Base-by-base conservation (phyloP, 2,797 vertebrate genomes). In the Staurois parvus region DNA sequence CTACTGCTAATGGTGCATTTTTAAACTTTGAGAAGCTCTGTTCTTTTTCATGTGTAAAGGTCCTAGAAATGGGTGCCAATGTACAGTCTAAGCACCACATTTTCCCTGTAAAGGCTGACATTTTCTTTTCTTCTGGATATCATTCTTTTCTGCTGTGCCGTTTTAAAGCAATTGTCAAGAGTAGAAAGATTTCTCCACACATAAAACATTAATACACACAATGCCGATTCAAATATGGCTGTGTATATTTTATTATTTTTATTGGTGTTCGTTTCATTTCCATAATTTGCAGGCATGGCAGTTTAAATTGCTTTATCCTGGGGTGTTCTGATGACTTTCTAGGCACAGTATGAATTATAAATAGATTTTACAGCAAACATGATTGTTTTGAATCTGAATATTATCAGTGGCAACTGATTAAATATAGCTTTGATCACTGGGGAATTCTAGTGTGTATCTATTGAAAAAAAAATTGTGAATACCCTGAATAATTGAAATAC, bases 401-500 rank as follows among this genome's bases (percentile, higher is more conserved):
- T 87, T 87, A 79, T 79, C 85, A 69, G 42, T 75, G 59, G 81
- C 40, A 87, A 78, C 62, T 83, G 85, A 87, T 84, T 87, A 87
- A 87, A 87, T 87, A 79, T 87, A 83, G 67, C 75, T 83, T 85
- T 79, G 70, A 66, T 68, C 85, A 72, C 76, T 74, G 24, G 80
- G 76, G 81, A 78, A 68, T 87, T 75, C 30, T 70, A 67, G 24
- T 83, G 70, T 79, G 32, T 79, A 83, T 73, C 74, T 84, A 84
- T 62, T 45, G 74, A 74, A 83, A 59, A 52, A 75, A 59, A 64
- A 59, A 59, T 73, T 73, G 56, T 62, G 76, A 77, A 83, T 40
- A 87, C 84, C 42, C 76, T 87, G 76, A 87, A 87, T 87, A 83
- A 87, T 87, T 87, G 45, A 87, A 83, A 76, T 34, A 79, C 59